Percentiles rank a stretch among this genome's conserved stretches.
Evolutionary conservation across 1,140 invertebrate species (phyloP).

Genomic region (Halyomorpha halys): DNA sequence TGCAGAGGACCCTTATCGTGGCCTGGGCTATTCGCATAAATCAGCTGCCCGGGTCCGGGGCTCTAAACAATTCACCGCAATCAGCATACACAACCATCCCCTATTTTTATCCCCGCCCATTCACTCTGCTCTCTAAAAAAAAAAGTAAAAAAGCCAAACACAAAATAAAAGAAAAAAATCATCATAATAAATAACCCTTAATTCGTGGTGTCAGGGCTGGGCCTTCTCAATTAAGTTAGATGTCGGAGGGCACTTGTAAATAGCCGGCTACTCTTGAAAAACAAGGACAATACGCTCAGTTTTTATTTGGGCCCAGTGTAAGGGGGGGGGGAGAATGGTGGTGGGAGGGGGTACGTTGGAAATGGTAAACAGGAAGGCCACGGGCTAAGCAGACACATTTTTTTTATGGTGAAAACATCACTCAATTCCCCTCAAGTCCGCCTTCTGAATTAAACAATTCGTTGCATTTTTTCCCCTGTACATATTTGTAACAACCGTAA

Average conservation of each 20-base stretch:
- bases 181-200: constrained; percentile 10
- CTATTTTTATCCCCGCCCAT: constrained; percentile 4
- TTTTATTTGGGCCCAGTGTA: background rate
- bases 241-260: constrained; percentile 6
- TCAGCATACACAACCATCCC: constrained; percentile 5
- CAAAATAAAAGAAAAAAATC: background rate
- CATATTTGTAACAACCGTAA: no score
- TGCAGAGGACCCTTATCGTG: background rate
- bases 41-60: background rate
- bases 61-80: constrained; percentile 7
- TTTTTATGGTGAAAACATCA: constrained; percentile 5
- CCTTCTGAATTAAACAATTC: no score
- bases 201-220: background rate
- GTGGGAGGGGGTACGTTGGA: background rate
- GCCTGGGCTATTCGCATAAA: background rate
- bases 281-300: constrained; percentile 4
- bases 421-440: background rate
- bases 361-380: background rate
- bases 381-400: background rate
- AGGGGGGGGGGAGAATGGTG: background rate
- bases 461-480: no score
- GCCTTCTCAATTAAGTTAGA: constrained; percentile 5
- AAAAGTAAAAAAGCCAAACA: background rate
- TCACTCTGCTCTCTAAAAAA: background rate
- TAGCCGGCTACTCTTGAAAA: constrained; percentile 6